A percentile compares a stretch with the other conserved stretches of the same genome.
These are phyloP conservation scores for Cyprinodon variegatus DNA, from an alignment of 2,113 vertebrate species.

Conservation along the genomic window DNA sequence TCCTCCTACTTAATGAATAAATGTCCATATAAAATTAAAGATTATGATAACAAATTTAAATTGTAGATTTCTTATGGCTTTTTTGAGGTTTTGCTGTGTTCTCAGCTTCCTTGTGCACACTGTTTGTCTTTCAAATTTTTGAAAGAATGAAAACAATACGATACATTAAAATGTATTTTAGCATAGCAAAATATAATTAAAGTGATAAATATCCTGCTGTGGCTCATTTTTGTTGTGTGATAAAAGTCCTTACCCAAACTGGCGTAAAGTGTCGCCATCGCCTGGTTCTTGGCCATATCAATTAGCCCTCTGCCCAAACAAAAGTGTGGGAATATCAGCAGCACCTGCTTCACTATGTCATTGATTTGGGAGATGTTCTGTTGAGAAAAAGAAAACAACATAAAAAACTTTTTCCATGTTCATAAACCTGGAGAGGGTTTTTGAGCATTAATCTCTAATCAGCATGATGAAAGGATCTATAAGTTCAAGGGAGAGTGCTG, in stretches of 20 bases:
- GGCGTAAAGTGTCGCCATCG: slow-evolving; percentile 88
- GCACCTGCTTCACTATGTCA: slow-evolving; percentile 92
- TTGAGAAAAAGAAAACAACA: slow-evolving; percentile 36
- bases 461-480: slow-evolving; percentile 17
- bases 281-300: slow-evolving; percentile 98
- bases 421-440: slow-evolving; percentile 14
- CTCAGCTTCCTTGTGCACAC: too few relatives aligned
- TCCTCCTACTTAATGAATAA: too few relatives aligned
- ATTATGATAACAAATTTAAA: too few relatives aligned
- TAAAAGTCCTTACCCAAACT: slow-evolving; percentile 83
- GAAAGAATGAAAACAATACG: neutral
- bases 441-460: slow-evolving; percentile 25
- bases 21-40: too few relatives aligned
- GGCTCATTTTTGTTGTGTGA: neutral
- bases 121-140: too few relatives aligned
- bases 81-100: too few relatives aligned
- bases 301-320: slow-evolving; percentile 95
- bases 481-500: slow-evolving; percentile 14
- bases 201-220: neutral
- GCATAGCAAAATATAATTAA: neutral
- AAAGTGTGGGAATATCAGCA: slow-evolving; percentile 97
- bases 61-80: too few relatives aligned
- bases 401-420: slow-evolving; percentile 3
- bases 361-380: slow-evolving; percentile 91
- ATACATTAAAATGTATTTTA: neutral